A percentile compares a stretch with the other conserved stretches of the same genome.
Evolutionary conservation across 2,113 vertebrate genomes (phyloP).

Genomic region (Pogona vitticeps): DNA sequence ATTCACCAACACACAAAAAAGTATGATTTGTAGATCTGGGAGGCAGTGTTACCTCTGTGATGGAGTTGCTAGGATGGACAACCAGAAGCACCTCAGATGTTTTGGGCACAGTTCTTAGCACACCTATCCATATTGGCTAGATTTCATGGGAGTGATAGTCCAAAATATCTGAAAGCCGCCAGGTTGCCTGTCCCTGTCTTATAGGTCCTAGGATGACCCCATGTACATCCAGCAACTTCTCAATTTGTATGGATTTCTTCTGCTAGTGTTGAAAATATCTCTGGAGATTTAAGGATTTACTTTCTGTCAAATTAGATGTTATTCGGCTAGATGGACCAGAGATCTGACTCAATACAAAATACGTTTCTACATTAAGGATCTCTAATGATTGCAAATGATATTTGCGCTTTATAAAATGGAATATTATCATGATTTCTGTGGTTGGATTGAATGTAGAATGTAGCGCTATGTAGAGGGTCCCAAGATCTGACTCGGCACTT

Average conservation of each 20-base stretch:
- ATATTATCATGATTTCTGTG: not conserved
- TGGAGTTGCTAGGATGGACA: no score
- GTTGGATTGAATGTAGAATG: not conserved
- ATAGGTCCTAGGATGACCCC: not conserved
- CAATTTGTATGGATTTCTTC: not conserved
- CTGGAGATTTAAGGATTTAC: not conserved
- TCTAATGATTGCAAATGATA: not conserved
- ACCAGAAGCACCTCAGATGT: no score
- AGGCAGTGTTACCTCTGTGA: no score
- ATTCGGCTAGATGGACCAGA: not conserved
- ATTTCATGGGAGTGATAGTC: not conserved
- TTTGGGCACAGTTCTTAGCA: no score
- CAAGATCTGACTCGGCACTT: not conserved
- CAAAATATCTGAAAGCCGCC: not conserved
- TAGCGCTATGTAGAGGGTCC: not conserved
- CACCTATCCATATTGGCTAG: no score
- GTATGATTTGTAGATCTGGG: no score
- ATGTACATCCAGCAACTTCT: not conserved
- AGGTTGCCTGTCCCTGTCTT: not conserved
- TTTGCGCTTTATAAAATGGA: not conserved
- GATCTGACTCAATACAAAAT: not conserved
- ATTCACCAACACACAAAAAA: no score
- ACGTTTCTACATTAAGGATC: not conserved
- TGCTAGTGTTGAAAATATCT: not conserved
- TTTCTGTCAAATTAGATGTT: not conserved